These are phyloP conservation scores for Cyclura pinguis DNA, from an alignment of 2,797 vertebrate genomes.

Conservation along the genomic window DNA sequence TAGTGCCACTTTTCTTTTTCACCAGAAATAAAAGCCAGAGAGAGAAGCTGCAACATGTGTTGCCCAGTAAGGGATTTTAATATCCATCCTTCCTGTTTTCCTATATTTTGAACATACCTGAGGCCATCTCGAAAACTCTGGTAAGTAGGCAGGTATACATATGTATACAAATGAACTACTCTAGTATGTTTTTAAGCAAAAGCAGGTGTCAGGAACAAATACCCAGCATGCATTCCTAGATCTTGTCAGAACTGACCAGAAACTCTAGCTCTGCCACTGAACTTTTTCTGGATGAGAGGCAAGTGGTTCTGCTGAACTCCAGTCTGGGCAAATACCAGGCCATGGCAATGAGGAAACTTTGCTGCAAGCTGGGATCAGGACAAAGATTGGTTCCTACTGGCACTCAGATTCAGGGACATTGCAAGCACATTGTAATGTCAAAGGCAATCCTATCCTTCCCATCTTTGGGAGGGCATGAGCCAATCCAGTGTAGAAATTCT, in stretches of 20 bases:
- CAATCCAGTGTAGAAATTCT: background rate
- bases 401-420: background rate
- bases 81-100: background rate
- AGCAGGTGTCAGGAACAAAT: background rate
- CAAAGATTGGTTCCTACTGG: background rate
- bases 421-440: background rate
- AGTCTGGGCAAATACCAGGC: background rate
- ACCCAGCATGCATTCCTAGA: background rate
- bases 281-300: background rate
- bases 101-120: background rate
- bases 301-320: background rate
- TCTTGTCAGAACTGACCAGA: background rate
- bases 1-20: background rate
- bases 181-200: background rate
- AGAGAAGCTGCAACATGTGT: background rate
- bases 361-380: background rate
- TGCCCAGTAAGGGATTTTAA: background rate
- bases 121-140: background rate
- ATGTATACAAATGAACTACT: no score
- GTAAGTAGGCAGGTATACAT: background rate
- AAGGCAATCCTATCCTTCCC: background rate
- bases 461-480: background rate
- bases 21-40: background rate
- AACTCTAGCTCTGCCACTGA: background rate
- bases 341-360: background rate